A percentile compares a stretch with the other conserved stretches of the same genome.
Conservation (phyloP, 2,797 vertebrate species). For the Amphiprion clarkii region DNA sequence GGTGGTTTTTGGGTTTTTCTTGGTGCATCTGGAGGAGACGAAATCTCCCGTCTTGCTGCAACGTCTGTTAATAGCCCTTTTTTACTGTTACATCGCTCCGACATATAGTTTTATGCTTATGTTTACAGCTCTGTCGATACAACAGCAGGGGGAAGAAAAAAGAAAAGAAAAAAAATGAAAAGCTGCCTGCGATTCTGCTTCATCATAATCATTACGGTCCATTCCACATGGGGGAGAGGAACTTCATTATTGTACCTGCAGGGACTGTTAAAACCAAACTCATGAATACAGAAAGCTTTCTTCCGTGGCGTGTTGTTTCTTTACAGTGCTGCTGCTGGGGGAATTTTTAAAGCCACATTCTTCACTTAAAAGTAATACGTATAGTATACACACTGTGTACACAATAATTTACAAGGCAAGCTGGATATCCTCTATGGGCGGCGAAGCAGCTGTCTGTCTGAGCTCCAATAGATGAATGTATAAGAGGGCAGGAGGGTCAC, state of each 20-base stretch:
- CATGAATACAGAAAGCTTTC: constrained; percentile 81
- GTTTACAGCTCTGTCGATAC: constrained; percentile 74
- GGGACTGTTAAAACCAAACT: constrained; percentile 78
- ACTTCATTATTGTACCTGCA: constrained; percentile 81
- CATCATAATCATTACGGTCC: constrained; percentile 79
- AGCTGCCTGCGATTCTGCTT: constrained; percentile 65
- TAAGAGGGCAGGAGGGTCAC: constrained; percentile 33
- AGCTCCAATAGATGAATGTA: constrained; percentile 28
- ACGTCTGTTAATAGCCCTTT: constrained; percentile 56
- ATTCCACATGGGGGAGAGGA: constrained; percentile 74
- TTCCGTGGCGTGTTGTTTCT: constrained; percentile 50
- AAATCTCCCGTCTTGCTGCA: background rate
- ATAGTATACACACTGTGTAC: constrained; percentile 16
- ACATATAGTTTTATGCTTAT: constrained; percentile 75
- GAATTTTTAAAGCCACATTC: constrained; percentile 53
- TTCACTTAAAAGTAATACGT: constrained; percentile 59
- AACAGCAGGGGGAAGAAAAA: constrained; percentile 27
- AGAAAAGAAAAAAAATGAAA: constrained; percentile 18
- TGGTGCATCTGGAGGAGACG: background rate
- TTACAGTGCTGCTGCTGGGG: constrained; percentile 39
- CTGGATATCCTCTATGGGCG: constrained; percentile 8
- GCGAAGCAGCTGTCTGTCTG: constrained; percentile 10
- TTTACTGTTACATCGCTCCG: constrained; percentile 62
- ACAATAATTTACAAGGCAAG: constrained; percentile 56
- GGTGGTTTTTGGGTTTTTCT: background rate